Conservation (phyloP, 2,113 vertebrate species). For the Lophotis ruficrista region DNA sequence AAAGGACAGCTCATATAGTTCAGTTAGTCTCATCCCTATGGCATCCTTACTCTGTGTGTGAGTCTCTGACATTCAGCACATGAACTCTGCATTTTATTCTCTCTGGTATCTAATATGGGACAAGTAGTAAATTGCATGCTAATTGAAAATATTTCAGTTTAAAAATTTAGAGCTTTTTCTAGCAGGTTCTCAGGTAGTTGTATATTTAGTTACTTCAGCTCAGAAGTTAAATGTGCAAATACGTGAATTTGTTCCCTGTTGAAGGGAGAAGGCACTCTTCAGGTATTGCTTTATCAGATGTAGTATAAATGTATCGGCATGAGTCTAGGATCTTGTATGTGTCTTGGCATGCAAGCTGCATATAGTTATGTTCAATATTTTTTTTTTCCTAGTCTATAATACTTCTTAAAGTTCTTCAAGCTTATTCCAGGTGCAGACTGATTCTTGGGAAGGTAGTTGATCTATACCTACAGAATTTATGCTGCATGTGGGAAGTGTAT, state of each 20-base stretch:
- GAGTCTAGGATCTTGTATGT: background rate
- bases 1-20: background rate
- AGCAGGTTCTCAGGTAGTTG: background rate
- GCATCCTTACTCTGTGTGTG: background rate
- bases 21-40: background rate
- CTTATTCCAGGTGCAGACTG: background rate
- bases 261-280: background rate
- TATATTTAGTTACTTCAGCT: background rate
- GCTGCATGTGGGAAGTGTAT: background rate
- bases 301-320: fast-evolving
- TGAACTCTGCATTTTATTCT: background rate
- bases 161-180: background rate
- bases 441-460: background rate
- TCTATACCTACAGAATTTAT: background rate
- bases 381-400: background rate
- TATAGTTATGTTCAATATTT: background rate
- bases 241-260: background rate
- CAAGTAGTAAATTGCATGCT: background rate
- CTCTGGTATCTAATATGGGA: background rate
- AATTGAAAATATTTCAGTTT: background rate
- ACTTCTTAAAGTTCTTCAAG: background rate
- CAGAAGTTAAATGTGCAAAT: background rate
- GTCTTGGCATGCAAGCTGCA: background rate
- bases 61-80: background rate
- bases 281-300: background rate